Conservation (phyloP, 2,113 vertebrate genomes). For the Odobenus rosmarus region DNA sequence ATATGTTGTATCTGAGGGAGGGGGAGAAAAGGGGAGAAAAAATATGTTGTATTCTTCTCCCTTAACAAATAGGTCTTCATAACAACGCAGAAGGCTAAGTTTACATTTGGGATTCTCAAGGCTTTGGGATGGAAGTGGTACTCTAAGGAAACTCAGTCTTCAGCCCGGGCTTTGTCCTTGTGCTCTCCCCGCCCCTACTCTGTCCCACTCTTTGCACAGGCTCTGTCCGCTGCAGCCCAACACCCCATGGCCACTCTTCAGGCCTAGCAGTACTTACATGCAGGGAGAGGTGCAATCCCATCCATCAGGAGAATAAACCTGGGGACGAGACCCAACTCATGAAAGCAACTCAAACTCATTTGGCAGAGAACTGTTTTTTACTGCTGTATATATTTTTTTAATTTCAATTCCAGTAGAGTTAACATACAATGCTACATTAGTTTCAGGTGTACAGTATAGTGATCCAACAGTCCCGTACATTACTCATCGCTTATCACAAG, state of each 20-base stretch:
- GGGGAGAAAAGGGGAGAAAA: neutral
- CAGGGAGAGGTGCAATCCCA: rapidly evolving
- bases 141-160: neutral
- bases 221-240: neutral
- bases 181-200: neutral
- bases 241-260: neutral
- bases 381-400: neutral
- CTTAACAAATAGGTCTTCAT: neutral
- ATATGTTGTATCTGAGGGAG: neutral
- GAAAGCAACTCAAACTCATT: neutral
- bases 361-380: neutral
- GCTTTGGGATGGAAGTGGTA: neutral
- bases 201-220: neutral
- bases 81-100: neutral
- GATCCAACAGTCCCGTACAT: neutral
- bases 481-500: neutral
- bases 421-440: neutral
- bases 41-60: neutral
- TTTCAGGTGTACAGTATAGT: neutral
- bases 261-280: rapidly evolving
- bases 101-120: neutral
- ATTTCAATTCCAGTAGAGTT: neutral
- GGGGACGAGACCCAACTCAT: neutral
- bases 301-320: neutral
- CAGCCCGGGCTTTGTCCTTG: neutral